Conservation (phyloP, 2,113 vertebrate genomes). For the Onychostruthus taczanowskii region DNA sequence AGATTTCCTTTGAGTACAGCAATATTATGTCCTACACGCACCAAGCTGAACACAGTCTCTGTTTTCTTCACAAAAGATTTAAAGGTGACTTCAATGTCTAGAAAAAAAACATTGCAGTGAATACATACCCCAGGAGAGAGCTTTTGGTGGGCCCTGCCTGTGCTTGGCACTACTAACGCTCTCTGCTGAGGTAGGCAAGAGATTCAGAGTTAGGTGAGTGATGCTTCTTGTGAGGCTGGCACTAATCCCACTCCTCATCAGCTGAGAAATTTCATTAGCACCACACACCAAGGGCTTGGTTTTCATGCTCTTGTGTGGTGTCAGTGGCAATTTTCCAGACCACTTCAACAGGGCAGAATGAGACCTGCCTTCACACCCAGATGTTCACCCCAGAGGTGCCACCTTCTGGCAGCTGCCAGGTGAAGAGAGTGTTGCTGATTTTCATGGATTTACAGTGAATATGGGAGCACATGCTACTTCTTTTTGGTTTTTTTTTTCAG, state of each 20-base stretch:
- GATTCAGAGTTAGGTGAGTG: neutral
- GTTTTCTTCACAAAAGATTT: neutral
- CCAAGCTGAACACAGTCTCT: neutral
- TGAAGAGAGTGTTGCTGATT: neutral
- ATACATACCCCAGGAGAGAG: neutral
- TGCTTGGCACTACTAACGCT: neutral
- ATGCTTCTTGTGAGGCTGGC: neutral
- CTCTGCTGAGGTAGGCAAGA: neutral
- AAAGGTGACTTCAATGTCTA: neutral
- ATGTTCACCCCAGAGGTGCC: neutral
- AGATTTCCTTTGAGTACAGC: neutral
- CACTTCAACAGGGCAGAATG: neutral
- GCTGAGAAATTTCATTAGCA: conserved; percentile 41
- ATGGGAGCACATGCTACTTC: neutral
- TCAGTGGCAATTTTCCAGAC: conserved; percentile 11
- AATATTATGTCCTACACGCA: neutral
- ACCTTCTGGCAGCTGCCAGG: neutral
- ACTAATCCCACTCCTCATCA: conserved; percentile 5
- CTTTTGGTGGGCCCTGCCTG: neutral
- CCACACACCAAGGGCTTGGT: neutral
- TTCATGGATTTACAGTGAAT: neutral
- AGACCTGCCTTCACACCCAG: neutral
- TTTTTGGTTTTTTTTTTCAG: neutral
- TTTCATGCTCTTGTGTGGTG: neutral
- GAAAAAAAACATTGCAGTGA: neutral